These are phyloP conservation scores for Montipora foliosa DNA, from an alignment of 64 coral and sea anemone genomes.

Conservation along the genomic window DNA sequence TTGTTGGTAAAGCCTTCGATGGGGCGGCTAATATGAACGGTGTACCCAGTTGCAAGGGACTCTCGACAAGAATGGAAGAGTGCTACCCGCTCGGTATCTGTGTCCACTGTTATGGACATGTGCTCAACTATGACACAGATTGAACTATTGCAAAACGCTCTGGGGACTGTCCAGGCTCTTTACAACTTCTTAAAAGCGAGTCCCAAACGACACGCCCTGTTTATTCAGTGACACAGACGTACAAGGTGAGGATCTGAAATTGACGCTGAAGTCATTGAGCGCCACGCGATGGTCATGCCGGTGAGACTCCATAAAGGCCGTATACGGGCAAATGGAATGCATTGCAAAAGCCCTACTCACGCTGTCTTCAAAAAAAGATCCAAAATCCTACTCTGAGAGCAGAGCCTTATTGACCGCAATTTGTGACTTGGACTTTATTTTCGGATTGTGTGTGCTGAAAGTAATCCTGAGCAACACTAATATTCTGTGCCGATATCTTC, in stretches of 20 bases:
- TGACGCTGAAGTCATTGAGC: too few species aligned
- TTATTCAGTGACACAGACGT: conserved; percentile 28
- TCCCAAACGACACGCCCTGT: conserved; percentile 28
- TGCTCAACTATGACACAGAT: conserved; percentile 48
- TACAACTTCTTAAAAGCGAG: conserved; percentile 40
- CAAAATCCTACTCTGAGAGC: too few species aligned
- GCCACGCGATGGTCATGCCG: too few species aligned
- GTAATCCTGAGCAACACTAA: too few species aligned
- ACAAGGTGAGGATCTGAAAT: conserved; percentile 3
- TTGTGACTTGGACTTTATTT: too few species aligned
- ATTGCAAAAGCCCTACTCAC: too few species aligned
- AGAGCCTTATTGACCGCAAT: too few species aligned
- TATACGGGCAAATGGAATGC: too few species aligned
- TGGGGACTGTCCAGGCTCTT: conserved; percentile 38
- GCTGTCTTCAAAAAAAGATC: too few species aligned
- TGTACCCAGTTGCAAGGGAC: background rate
- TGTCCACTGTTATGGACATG: conserved; percentile 51
- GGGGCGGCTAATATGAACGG: conserved; percentile 22
- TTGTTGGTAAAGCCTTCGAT: conserved; percentile 49
- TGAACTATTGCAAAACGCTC: conserved; percentile 2
- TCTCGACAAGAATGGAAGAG: conserved; percentile 20
- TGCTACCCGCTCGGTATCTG: background rate
- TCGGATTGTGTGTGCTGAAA: too few species aligned
- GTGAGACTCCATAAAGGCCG: too few species aligned
- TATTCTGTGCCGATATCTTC: too few species aligned